Evolutionary conservation across 2,113 vertebrate genomes (phyloP), one percentile per base, ranked within the genome.

Genomic region (Raja brachyura): DNA sequence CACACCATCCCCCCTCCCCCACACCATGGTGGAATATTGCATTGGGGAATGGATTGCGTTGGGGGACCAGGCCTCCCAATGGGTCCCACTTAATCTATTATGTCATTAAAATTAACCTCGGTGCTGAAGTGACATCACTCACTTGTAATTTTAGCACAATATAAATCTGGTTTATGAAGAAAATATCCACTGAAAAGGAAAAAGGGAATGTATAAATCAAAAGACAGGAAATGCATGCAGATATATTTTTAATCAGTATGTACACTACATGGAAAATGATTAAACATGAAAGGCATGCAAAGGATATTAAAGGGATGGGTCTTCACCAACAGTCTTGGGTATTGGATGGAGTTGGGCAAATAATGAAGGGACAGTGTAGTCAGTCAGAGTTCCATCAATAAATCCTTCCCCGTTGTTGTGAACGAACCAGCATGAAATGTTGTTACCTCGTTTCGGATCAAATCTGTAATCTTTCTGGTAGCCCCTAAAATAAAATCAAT

Each of bases 361-460:
- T 93, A 97, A 94, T 75, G 86, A 93, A 56, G 97, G 90, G 93
- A 99, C 95, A 11, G 98, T 94, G 83, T 99, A 99, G 93, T 99
- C 97, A 0, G 95, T 95, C 77, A 95, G 96, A 74, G 94, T 93
- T 18, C 98, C 98, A 0, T 99, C 98, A 4, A 99, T 96, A 68
- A 99, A 95, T 28, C 98, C 98, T 54, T 96, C 95, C 68, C 98
- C 98, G 0, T 98, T 98, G 94, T 95, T 95, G 94, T 99, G 98
- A 94, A 99, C 93, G 25, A 99, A 98, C 98, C 98, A 99, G 95
- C 98, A 99, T 68, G 96, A 95, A 39, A 99, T 93, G 5, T 96
- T 96, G 0, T 94, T 93, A 0, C 98, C 97, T 0, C 95, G 93
- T 2, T 94, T 94, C 1, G 95, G 66, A 33, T 98, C 95, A 16